These are phyloP conservation scores for Glossophaga mutica DNA, from an alignment of 2,797 vertebrate species.

Conservation along the genomic window DNA sequence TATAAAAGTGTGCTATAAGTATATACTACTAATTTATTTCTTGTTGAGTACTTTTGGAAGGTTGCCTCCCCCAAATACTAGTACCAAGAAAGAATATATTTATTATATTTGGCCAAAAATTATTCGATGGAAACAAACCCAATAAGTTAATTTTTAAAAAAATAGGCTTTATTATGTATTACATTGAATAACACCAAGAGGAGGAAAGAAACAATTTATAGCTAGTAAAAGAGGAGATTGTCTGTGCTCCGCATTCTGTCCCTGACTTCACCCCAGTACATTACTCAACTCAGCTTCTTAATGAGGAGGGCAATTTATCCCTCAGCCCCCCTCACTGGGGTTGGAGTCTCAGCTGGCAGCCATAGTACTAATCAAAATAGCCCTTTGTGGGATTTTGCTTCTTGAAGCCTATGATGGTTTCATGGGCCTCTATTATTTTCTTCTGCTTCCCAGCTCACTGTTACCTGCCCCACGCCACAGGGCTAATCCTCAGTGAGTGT, in stretches of 20 bases:
- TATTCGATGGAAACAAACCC: background rate
- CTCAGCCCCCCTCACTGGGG: background rate
- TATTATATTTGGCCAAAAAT: background rate
- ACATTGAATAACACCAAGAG: background rate
- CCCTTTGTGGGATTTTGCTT: constrained; percentile 28
- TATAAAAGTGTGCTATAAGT: background rate
- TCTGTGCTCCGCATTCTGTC: background rate
- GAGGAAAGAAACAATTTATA: background rate
- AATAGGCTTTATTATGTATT: background rate
- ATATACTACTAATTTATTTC: background rate
- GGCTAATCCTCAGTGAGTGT: background rate
- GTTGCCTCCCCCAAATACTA: background rate
- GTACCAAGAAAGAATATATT: background rate
- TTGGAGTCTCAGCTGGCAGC: constrained; percentile 16
- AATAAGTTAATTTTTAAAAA: background rate
- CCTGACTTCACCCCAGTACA: background rate
- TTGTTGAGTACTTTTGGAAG: background rate
- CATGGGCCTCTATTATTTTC: background rate
- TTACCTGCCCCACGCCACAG: background rate
- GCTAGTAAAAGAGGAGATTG: background rate
- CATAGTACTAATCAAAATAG: constrained; percentile 28
- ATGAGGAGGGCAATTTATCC: constrained; percentile 24
- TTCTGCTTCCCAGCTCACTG: background rate
- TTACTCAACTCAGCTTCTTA: constrained; percentile 37
- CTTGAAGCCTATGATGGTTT: background rate